These are phyloP conservation scores for Gnathonemus echidnorhynchus DNA, from an alignment of 2,113 vertebrate species.

Conservation along the genomic window DNA sequence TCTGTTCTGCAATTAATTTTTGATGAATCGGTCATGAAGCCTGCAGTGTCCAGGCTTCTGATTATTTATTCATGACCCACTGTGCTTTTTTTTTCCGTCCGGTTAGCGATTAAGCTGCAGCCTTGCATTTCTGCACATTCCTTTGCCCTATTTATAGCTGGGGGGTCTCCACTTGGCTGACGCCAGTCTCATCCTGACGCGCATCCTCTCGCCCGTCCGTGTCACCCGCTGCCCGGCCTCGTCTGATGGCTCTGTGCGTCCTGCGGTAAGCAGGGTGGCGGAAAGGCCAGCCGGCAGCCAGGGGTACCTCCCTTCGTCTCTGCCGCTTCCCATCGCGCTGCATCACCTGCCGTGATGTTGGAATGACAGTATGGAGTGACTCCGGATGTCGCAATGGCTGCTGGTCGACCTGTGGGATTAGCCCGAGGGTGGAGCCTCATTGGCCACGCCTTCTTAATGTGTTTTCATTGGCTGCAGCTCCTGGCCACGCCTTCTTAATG, in stretches of 20 bases:
- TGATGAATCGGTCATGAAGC: constrained; percentile 41
- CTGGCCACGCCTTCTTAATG: not conserved
- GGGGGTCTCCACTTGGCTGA: not conserved
- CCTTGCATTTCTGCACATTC: not conserved
- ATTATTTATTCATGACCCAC: constrained; percentile 51
- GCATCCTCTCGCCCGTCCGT: not conserved
- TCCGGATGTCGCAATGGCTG: not conserved
- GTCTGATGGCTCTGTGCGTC: not conserved
- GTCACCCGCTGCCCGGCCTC: not conserved
- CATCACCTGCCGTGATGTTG: not conserved
- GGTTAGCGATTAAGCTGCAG: constrained; percentile 10
- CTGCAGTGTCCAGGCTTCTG: constrained; percentile 40
- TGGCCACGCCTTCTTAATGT: not conserved
- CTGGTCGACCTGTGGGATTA: not conserved
- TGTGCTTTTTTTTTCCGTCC: constrained; percentile 17
- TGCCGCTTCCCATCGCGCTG: not conserved
- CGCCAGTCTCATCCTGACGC: not conserved
- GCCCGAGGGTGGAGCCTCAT: not conserved
- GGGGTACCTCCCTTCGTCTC: not conserved
- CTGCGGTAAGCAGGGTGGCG: not conserved
- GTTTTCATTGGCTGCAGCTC: not conserved
- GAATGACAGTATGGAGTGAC: not conserved
- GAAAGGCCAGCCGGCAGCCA: not conserved
- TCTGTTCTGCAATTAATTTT: constrained; percentile 59
- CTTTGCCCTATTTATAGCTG: not conserved